Conservation (phyloP, 1,140 invertebrate genomes). For the Glomeris maerens region DNA sequence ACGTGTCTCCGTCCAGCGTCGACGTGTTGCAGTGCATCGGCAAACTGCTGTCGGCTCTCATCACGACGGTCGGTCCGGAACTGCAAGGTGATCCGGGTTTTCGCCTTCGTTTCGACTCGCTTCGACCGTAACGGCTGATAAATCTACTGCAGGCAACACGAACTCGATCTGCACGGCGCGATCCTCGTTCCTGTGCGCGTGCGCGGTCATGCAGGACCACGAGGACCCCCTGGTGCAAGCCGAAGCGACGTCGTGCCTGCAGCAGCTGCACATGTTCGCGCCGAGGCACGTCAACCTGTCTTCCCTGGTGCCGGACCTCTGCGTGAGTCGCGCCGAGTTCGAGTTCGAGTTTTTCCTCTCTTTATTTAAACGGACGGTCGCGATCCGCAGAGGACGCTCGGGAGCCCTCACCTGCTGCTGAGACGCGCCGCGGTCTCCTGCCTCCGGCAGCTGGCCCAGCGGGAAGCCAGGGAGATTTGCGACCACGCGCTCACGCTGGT, state of each 20-base stretch:
- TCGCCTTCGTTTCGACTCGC: background rate
- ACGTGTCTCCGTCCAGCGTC: slow-evolving; percentile 71
- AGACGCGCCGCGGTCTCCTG: slow-evolving; percentile 88
- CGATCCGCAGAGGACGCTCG: slow-evolving; percentile 54
- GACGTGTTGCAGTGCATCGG: slow-evolving; percentile 92
- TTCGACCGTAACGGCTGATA: too few species aligned
- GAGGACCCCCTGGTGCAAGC: slow-evolving; percentile 79
- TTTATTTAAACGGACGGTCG: background rate
- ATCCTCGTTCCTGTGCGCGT: slow-evolving; percentile 64
- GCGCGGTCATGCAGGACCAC: slow-evolving; percentile 86
- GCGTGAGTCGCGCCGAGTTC: slow-evolving; percentile 60
- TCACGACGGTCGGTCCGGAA: slow-evolving; percentile 96
- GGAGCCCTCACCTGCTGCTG: slow-evolving; percentile 73
- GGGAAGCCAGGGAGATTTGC: slow-evolving; percentile 91
- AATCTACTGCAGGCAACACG: slow-evolving; percentile 41
- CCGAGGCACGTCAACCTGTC: slow-evolving; percentile 85
- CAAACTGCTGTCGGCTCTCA: slow-evolving; percentile 79
- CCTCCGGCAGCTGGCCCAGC: slow-evolving; percentile 82
- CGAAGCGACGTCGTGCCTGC: slow-evolving; percentile 88
- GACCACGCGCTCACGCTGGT: slow-evolving; percentile 65
- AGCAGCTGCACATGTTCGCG: slow-evolving; percentile 95
- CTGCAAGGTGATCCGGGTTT: slow-evolving; percentile 52
- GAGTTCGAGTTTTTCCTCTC: background rate
- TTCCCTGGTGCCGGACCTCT: slow-evolving; percentile 80
- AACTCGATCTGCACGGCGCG: slow-evolving; percentile 51